Percentiles rank a stretch among this genome's conserved stretches.
These are phyloP conservation scores for Gulo gulo DNA, from an alignment of 2,113 vertebrate genomes.

Conservation along the genomic window DNA sequence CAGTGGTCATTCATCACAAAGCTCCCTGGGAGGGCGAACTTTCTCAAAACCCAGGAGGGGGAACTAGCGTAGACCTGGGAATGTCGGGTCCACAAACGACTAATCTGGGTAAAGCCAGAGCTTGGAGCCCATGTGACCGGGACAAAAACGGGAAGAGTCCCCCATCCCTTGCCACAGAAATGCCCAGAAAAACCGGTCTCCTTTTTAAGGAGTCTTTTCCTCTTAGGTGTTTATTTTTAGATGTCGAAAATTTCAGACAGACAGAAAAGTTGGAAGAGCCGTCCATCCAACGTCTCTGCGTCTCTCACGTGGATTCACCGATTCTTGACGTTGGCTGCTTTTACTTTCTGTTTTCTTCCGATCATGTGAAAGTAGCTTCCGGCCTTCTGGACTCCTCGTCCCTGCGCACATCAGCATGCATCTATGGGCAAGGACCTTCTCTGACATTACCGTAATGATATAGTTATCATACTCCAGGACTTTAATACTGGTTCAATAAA, in stretches of 20 bases:
- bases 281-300: accelerated
- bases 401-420: neutral
- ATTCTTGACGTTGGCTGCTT: accelerated
- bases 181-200: neutral
- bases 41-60: neutral
- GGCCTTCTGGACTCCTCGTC: neutral
- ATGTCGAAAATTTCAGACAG: neutral
- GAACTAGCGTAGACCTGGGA: neutral
- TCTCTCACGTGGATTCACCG: neutral
- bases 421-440: neutral
- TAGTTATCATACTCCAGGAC: neutral
- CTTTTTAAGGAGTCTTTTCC: neutral
- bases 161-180: accelerated
- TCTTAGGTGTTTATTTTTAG: neutral
- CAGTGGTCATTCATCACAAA: neutral
- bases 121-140: neutral
- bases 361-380: neutral
- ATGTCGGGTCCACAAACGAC: accelerated
- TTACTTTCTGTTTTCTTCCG: neutral
- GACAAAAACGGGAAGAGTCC: neutral
- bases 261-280: neutral
- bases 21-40: neutral
- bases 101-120: neutral
- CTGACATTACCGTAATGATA: neutral
- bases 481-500: neutral